phyloP scores from a whole-genome alignment of 2,113 vertebrate genomes.

The Lampris incognitus region DNA sequence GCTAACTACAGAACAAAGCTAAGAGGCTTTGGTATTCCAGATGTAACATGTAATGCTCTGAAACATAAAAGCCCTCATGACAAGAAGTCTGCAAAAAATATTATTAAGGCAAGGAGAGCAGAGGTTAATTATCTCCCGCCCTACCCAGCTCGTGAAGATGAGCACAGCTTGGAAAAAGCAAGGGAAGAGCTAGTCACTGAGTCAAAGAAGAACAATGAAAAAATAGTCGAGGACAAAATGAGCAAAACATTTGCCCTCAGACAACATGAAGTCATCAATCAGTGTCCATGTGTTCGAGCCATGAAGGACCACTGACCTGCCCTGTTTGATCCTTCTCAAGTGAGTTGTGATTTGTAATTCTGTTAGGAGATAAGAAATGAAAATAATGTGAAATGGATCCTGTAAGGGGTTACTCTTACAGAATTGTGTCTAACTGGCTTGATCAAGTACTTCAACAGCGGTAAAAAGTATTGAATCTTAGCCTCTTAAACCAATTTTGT shows the following conservation, averaged over 20 bases:
- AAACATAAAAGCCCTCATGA: conserved; percentile 7
- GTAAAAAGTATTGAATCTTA: too few relatives aligned
- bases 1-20: conserved; percentile 16
- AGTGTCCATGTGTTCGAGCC: neutral
- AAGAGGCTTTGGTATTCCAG: conserved; percentile 1
- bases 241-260: neutral
- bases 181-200: neutral
- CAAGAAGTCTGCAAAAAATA: neutral
- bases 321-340: neutral
- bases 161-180: neutral
- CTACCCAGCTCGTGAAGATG: neutral
- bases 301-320: neutral
- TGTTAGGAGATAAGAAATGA: too few relatives aligned
- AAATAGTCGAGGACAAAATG: conserved; percentile 1
- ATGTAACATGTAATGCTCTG: conserved; percentile 9
- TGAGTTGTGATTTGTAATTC: too few relatives aligned
- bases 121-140: conserved; percentile 12
- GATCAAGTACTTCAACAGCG: too few relatives aligned
- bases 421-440: too few relatives aligned
- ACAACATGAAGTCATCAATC: neutral
- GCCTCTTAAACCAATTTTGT: too few relatives aligned
- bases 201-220: neutral
- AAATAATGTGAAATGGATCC: too few relatives aligned
- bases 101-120: conserved; percentile 11
- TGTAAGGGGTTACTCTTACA: too few relatives aligned